Evolutionary conservation across 1,140 invertebrate species (phyloP).

Genomic region (Diachasmimorpha longicaudata): DNA sequence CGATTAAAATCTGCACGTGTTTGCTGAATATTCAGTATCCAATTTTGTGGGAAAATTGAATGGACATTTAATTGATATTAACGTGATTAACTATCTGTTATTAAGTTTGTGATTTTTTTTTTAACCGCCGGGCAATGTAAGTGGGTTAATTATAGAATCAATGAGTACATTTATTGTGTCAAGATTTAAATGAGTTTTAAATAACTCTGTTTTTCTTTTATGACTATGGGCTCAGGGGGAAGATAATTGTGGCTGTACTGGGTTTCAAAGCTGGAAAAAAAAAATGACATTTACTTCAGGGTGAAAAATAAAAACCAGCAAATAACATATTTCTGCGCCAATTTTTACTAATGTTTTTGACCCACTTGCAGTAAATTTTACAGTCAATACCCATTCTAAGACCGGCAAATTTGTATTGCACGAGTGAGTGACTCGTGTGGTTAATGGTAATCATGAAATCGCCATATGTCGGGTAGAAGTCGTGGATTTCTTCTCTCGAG

Average conservation of each 20-base stretch:
- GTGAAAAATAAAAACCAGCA: neutral
- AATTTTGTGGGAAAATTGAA: neutral
- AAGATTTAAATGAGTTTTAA: neutral
- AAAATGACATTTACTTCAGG: neutral
- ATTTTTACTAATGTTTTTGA: neutral
- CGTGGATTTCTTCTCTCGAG: slow-evolving; percentile 20
- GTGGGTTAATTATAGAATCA: neutral
- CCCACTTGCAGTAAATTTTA: neutral
- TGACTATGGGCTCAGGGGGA: neutral
- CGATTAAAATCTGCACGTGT: slow-evolving; percentile 7
- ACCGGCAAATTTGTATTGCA: slow-evolving; percentile 9
- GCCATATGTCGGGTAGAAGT: slow-evolving; percentile 8
- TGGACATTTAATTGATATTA: neutral
- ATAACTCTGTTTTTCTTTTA: neutral
- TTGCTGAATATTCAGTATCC: neutral
- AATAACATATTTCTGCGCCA: neutral
- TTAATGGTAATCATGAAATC: slow-evolving; percentile 24
- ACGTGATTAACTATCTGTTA: neutral
- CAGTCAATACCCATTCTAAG: neutral
- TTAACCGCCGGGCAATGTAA: neutral
- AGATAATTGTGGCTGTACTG: neutral
- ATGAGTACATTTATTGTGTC: neutral
- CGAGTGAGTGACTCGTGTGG: slow-evolving; percentile 14
- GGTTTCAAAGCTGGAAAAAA: neutral
- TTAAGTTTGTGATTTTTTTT: neutral